Base-by-base conservation (phyloP, 2,113 vertebrate species). In the Pedionomus torquatus region DNA sequence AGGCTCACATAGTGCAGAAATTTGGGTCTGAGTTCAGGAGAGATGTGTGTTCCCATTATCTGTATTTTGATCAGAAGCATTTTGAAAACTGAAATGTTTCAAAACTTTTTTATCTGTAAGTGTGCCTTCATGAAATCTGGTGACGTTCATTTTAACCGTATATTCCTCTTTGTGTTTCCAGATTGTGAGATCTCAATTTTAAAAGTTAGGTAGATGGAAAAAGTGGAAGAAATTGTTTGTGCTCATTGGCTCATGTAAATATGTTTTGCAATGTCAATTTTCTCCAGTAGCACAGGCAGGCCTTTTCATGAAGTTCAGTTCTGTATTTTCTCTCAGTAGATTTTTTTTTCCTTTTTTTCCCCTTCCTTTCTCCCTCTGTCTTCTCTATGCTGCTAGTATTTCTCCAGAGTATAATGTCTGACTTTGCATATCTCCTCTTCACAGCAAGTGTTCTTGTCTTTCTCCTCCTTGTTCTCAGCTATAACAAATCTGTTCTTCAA, bases 1-100 rank as follows among this genome's bases (percentile, higher is more conserved):
- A 77, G 23, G 35, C 69, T 83, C 55, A 24, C 28, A 66, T 37
- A 88, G 78, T 23, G 39, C 66, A 83, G 63, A 63, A 52, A 30
- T 74, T 49, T 37, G 16, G 6, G 43, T 58, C 49, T 0, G 0
- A 25, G 26, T 43, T 77, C 37, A 55, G 64, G 58, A 70, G 16
- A 46, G 17, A 26, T 70, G 41, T 82, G 21, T 65, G 51, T 87
- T 95, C 23, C 30, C 12, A 28, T 58, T 85, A 25, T 33, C 33
- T 65, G 4, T 86, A 37, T 48, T 94, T 89, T 65, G 23, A 64
- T 94, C 39, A 65, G 48, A 69, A 91, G 28, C 30, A 30, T 82
- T 95, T 93, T 82, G 43, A 93, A 93, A 94, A 65, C 24, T 61
- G 65, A 74, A 54, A 75, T 41, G 44, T 85, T 84, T 57, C 25